A percentile compares a stretch with the other conserved stretches of the same genome.
These are phyloP conservation scores for Drosophila fuyamai DNA, from an alignment of 1,140 invertebrate genomes.

Conservation along the genomic window DNA sequence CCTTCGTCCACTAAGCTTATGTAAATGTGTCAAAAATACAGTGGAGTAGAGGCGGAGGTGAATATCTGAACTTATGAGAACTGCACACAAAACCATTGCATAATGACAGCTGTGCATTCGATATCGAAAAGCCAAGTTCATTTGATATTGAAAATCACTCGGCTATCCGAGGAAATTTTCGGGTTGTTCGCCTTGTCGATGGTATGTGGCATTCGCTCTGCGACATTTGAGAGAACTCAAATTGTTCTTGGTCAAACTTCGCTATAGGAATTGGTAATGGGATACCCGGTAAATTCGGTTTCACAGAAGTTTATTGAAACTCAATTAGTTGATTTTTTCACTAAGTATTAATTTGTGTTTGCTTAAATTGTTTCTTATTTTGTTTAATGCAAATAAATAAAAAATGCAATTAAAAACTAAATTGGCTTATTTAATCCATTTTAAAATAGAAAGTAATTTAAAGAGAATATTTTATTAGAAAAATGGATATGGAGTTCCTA, in stretches of 20 bases:
- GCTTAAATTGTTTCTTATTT: neutral
- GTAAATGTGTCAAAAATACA: slow-evolving; percentile 53
- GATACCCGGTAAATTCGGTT: slow-evolving; percentile 11
- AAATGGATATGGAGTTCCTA: too few relatives aligned
- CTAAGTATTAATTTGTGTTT: neutral
- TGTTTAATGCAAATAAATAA: too few relatives aligned
- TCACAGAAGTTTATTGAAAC: neutral
- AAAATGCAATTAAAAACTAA: too few relatives aligned
- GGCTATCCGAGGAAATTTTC: slow-evolving; percentile 11
- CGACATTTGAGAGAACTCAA: slow-evolving; percentile 22
- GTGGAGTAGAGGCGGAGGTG: neutral
- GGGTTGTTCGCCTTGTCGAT: slow-evolving; percentile 28
- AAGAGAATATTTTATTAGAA: too few relatives aligned
- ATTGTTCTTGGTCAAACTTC: slow-evolving; percentile 17
- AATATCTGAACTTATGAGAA: slow-evolving; percentile 58
- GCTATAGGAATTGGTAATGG: slow-evolving; percentile 32
- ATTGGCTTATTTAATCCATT: too few relatives aligned
- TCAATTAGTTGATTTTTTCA: neutral
- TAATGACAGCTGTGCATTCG: slow-evolving; percentile 49
- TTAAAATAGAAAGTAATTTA: too few relatives aligned
- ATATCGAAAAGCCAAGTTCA: slow-evolving; percentile 37
- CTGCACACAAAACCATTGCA: slow-evolving; percentile 62
- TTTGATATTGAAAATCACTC: slow-evolving; percentile 36
- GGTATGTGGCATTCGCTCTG: slow-evolving; percentile 35
- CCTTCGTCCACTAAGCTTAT: slow-evolving; percentile 62